Evolutionary conservation across 2,888 invertebrate species (phyloP).

Genomic region (Xestia xanthographa): DNA sequence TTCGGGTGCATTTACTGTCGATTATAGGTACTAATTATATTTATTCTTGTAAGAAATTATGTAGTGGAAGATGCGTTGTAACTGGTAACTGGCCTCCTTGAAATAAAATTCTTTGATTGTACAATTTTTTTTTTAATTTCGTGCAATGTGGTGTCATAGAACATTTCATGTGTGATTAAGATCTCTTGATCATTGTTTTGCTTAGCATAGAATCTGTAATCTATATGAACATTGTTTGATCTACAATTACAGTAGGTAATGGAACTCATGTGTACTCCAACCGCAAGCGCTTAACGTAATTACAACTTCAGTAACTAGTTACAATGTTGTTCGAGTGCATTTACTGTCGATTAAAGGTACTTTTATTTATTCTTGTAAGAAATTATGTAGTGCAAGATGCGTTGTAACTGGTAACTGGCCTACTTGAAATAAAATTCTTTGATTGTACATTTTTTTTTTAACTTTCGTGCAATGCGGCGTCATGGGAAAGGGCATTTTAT

Average conservation of each 20-base stretch:
- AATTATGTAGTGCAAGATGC: background rate
- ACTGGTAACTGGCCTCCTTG: too few relatives aligned
- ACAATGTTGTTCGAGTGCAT: constrained; percentile 19
- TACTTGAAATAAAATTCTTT: too few relatives aligned
- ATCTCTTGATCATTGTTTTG: background rate
- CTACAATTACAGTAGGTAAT: too few relatives aligned
- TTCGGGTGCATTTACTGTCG: constrained; percentile 28
- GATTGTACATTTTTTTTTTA: background rate
- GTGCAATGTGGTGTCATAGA: background rate
- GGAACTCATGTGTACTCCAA: constrained; percentile 27
- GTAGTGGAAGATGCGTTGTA: background rate
- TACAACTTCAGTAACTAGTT: constrained; percentile 40
- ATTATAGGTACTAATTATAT: background rate
- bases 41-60: background rate
- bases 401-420: too few relatives aligned
- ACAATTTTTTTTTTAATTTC: background rate
- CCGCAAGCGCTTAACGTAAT: constrained; percentile 46
- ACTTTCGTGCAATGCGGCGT: background rate
- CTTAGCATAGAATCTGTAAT: background rate
- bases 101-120: too few relatives aligned
- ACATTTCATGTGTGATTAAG: background rate
- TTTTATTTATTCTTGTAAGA: background rate
- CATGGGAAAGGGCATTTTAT: background rate
- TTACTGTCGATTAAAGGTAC: constrained; percentile 22
- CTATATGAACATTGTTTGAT: background rate